A percentile compares a stretch with the other conserved stretches of the same genome.
phyloP scores from a whole-genome alignment of 2,113 vertebrate species.

The Columba janthina region DNA sequence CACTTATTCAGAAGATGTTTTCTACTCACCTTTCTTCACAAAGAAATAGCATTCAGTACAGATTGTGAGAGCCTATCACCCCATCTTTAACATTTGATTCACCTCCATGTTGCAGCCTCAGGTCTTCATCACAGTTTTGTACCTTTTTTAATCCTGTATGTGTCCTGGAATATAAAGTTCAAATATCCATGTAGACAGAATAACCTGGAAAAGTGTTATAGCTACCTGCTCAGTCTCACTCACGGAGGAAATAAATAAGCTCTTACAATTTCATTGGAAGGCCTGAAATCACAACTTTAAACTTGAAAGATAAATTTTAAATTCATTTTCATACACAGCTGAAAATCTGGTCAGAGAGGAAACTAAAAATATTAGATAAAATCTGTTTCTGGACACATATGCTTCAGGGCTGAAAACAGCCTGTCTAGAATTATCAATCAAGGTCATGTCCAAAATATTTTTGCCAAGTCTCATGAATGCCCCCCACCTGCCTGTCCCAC shows the following conservation, averaged over 20 bases:
- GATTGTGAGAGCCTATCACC: not conserved
- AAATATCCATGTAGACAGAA: not conserved
- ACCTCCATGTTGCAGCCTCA: not conserved
- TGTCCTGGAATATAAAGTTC: not conserved
- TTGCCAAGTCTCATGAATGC: not conserved
- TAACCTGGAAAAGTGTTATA: not conserved
- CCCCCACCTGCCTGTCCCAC: accelerated
- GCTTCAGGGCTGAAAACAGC: not conserved
- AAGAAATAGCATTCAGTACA: not conserved
- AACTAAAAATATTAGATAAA: not conserved
- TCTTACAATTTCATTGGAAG: not conserved
- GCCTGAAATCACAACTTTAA: not conserved
- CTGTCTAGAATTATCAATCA: not conserved
- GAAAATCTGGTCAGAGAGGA: not conserved
- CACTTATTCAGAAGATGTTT: not conserved
- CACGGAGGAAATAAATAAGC: not conserved
- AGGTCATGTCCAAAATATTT: accelerated
- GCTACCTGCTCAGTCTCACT: not conserved
- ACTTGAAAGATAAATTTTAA: not conserved
- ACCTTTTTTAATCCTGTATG: not conserved
- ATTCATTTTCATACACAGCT: not conserved
- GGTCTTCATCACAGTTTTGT: not conserved
- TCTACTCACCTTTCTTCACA: not conserved
- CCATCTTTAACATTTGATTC: not conserved
- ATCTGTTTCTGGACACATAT: not conserved